Conservation (phyloP, 2,888 invertebrate species). For the Euphydryas editha region DNA sequence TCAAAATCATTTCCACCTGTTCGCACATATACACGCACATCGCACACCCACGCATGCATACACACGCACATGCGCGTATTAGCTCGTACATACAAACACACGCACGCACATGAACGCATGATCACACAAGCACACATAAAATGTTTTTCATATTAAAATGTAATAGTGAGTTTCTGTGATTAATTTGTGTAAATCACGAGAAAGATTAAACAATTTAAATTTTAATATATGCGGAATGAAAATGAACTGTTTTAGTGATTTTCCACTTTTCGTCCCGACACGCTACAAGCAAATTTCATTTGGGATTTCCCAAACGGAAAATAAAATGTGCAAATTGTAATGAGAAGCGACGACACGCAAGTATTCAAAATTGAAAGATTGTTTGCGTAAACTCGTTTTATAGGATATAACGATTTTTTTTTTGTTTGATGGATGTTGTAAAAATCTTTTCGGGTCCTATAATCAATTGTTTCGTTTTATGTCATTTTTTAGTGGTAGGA, state of each 20-base stretch:
- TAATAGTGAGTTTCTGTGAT: not conserved
- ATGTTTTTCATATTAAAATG: not conserved
- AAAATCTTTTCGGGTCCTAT: not conserved
- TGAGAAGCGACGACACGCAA: slow-evolving; percentile 30
- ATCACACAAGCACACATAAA: too few relatives aligned
- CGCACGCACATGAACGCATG: too few relatives aligned
- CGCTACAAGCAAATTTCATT: slow-evolving; percentile 41
- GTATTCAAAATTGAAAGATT: slow-evolving; percentile 34
- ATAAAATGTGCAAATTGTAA: slow-evolving; percentile 44
- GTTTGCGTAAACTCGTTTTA: slow-evolving; percentile 29
- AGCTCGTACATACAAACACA: not conserved
- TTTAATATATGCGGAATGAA: slow-evolving; percentile 28
- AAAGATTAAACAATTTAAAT: slow-evolving; percentile 28
- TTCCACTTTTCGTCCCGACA: slow-evolving; percentile 31
- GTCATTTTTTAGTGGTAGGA: not conserved
- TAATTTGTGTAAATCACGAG: slow-evolving; percentile 23
- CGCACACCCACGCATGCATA: too few relatives aligned
- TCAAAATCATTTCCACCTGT: too few relatives aligned
- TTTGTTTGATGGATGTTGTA: slow-evolving; percentile 16
- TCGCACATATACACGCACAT: too few relatives aligned
- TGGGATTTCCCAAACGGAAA: slow-evolving; percentile 43
- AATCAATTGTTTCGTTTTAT: not conserved
- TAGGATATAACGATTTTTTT: slow-evolving; percentile 22
- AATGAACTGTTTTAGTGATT: slow-evolving; percentile 38
- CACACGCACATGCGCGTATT: too few relatives aligned